Conservation (phyloP, 1,140 invertebrate genomes). For the Diorhabda elongata region DNA sequence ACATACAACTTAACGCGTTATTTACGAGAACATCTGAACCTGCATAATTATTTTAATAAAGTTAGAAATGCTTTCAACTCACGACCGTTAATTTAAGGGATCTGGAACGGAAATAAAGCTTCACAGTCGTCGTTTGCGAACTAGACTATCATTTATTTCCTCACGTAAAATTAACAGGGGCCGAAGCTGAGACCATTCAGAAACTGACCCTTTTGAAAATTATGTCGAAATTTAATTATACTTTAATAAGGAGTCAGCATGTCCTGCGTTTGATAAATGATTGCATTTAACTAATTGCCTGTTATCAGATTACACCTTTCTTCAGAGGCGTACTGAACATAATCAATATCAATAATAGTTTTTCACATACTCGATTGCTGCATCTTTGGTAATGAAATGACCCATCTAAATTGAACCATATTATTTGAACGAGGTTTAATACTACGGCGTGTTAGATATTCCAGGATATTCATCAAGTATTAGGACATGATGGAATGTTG, state of each 20-base stretch:
- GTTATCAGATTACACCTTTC: constrained; percentile 44
- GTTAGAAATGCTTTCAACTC: constrained; percentile 13
- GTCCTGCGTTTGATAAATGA: constrained; percentile 41
- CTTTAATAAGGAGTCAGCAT: constrained; percentile 40
- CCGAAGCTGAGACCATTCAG: constrained; percentile 34
- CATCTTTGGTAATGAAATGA: too few species aligned
- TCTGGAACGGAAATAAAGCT: constrained; percentile 13
- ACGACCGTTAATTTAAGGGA: constrained; percentile 17
- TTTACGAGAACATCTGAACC: constrained; percentile 4
- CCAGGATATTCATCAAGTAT: too few species aligned
- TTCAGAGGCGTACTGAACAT: not conserved
- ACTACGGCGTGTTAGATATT: too few species aligned
- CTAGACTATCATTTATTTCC: constrained; percentile 23
- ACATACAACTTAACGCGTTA: not conserved
- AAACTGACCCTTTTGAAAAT: constrained; percentile 33
- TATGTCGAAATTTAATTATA: constrained; percentile 45
- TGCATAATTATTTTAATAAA: constrained; percentile 20
- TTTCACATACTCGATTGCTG: too few species aligned
- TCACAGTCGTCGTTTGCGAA: constrained; percentile 3
- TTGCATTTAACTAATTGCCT: constrained; percentile 46
- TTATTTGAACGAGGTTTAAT: too few species aligned
- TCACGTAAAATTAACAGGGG: constrained; percentile 45
- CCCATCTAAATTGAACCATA: too few species aligned
- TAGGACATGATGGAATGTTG: too few species aligned
- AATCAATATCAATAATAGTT: not conserved